These are phyloP conservation scores for Epinotia nisella DNA, from an alignment of 2,888 invertebrate genomes.

Conservation along the genomic window DNA sequence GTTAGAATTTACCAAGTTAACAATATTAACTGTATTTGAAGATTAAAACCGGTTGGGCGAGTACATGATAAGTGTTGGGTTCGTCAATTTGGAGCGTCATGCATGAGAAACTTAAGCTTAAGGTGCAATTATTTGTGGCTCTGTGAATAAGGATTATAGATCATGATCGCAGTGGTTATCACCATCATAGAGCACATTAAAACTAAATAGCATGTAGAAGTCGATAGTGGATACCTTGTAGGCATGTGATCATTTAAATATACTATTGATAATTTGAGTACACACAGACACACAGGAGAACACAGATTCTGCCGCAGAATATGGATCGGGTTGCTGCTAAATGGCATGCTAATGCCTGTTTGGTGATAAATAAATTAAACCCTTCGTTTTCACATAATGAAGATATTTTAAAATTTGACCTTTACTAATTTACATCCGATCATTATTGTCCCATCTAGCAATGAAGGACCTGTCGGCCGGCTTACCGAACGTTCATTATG, in stretches of 20 bases:
- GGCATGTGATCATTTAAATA: no score
- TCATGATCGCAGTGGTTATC: no score
- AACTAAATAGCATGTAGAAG: no score
- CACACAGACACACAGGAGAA: neutral
- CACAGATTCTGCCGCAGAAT: neutral
- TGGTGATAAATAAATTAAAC: constrained; percentile 14
- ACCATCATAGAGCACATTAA: no score
- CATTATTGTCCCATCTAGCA: constrained; percentile 39
- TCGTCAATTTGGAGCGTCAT: constrained; percentile 20
- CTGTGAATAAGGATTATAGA: neutral
- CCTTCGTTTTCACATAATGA: constrained; percentile 1
- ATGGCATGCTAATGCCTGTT: no score
- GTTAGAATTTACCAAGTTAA: neutral
- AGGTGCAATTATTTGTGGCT: constrained; percentile 4
- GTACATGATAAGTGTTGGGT: neutral
- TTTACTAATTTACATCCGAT: constrained; percentile 32
- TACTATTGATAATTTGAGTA: neutral
- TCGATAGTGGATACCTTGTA: no score
- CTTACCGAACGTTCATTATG: constrained; percentile 70
- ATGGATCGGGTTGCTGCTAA: neutral
- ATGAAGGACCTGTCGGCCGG: constrained; percentile 60
- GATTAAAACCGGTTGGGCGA: constrained; percentile 14
- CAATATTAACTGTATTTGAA: neutral
- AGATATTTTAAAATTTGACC: constrained; percentile 30
- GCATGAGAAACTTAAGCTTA: constrained; percentile 25